Evolutionary conservation across 1,140 invertebrate genomes (phyloP), one percentile per base, ranked within the genome.

Genomic region (Cherax destructor): DNA sequence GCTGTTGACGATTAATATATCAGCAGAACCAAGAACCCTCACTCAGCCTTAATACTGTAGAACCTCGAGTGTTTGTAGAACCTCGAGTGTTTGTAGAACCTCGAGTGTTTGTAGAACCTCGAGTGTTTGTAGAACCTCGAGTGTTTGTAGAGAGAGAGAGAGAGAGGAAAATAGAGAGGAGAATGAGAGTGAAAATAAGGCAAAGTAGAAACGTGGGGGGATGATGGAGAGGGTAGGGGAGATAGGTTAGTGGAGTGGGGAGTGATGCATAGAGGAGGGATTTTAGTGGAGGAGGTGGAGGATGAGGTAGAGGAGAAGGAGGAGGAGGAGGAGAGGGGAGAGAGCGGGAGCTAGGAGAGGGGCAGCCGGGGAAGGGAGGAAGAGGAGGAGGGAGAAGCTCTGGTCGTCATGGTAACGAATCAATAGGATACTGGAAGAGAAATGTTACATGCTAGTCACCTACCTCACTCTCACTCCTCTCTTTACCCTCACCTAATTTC

Each of bases 401-500:
- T 30, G 69, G 69, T 74, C 69, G 69, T 74, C 69, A 74, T 74
- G 69, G 69, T 30, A 74, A 74, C 69, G 69, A 74, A 74, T 74
- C 69, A 74, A 74, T 74, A 74, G 69, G 69, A 74, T 74, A 74
- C 69, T 30, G 69, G 24, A n/a, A 74, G 69, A 74, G 69, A 74
- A 74, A 74, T 74, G 69, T 74, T 74, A 74, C 69, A 74, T 74
- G 69, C 24, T 21, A 24, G 30, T 69, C 61, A 16, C 61, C 18
- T 18, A 5, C 61, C 16, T 5, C 16, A 10, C 61, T n/a, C 61
- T 18, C 21, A 16, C 18, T 16, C 18, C 61, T 74, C 69, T 74
- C 69, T 74, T 11, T 74, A 41, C 69, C 11, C 69, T 74, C 69
- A 24, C n/a, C 18, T 65, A 65, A 65, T 65, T 65, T 7, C 4